Percentiles rank a stretch among this genome's conserved stretches.
These are phyloP conservation scores for Adoxophyes honmai DNA, from an alignment of 1,140 invertebrate genomes.

Conservation along the genomic window DNA sequence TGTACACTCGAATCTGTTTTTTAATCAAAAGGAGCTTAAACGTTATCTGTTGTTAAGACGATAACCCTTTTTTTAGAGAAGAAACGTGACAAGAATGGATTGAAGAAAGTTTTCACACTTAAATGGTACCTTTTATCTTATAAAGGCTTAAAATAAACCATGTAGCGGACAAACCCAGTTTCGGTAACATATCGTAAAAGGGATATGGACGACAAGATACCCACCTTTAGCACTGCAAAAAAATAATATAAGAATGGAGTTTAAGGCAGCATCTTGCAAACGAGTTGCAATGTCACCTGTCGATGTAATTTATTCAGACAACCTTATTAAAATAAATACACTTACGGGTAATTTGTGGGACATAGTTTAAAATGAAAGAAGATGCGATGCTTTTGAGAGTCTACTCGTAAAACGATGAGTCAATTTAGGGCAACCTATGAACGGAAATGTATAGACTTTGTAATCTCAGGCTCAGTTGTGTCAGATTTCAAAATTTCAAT, in stretches of 20 bases:
- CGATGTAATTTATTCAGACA: not conserved
- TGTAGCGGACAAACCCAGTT: not conserved
- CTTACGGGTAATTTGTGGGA: no score
- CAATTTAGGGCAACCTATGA: no score
- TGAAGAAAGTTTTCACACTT: conserved; percentile 3
- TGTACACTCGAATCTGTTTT: not conserved
- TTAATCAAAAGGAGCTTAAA: not conserved
- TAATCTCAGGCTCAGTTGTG: no score
- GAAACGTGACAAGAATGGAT: conserved; percentile 13
- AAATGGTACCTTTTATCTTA: not conserved
- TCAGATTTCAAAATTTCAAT: no score
- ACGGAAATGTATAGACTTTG: no score
- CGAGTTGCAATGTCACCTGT: conserved; percentile 1
- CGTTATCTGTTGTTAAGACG: not conserved
- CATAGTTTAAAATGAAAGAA: no score
- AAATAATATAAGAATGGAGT: not conserved
- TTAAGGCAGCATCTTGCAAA: conserved; percentile 1
- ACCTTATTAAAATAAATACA: no score
- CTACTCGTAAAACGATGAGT: no score
- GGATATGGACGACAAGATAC: not conserved
- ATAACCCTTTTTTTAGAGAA: not conserved
- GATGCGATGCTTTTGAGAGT: no score
- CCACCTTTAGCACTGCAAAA: not conserved
- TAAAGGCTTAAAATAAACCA: not conserved
- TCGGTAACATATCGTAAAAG: not conserved